A percentile compares a stretch with the other conserved stretches of the same genome.
Conservation (phyloP, 2,888 invertebrate species). For the Thymelicus lineola region DNA sequence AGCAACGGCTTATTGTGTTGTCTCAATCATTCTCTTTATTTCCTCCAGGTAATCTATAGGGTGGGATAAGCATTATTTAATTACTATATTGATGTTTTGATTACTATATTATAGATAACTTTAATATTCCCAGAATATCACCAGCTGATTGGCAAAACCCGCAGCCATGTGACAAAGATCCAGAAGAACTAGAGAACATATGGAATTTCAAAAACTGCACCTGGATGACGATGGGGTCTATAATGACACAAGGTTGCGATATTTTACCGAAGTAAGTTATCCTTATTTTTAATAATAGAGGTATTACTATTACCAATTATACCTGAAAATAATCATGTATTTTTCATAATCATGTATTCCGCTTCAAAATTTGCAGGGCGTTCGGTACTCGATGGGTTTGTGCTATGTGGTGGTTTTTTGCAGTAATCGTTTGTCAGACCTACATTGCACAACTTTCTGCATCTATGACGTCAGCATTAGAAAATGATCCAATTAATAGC, state of each 20-base stretch:
- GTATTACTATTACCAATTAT: too few species aligned
- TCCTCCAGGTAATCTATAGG: constrained; percentile 87
- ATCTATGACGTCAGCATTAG: constrained; percentile 94
- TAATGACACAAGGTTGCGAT: constrained; percentile 97
- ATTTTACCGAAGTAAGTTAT: constrained; percentile 92
- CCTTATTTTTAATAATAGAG: constrained; percentile 1
- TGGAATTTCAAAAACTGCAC: constrained; percentile 95
- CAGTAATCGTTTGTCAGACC: constrained; percentile 95
- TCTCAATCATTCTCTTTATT: constrained; percentile 92
- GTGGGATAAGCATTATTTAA: background rate
- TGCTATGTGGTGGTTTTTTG: constrained; percentile 97
- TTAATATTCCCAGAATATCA: constrained; percentile 86
- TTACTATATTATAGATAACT: constrained; percentile 5
- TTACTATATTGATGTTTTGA: background rate
- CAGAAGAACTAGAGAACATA: constrained; percentile 95
- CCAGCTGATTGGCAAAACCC: constrained; percentile 98
- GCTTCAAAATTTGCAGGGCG: constrained; percentile 85
- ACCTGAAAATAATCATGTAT: background rate
- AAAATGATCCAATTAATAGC: constrained; percentile 93
- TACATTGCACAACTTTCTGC: constrained; percentile 98
- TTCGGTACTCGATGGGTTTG: constrained; percentile 95
- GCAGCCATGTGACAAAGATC: constrained; percentile 94
- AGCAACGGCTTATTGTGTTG: constrained; percentile 92
- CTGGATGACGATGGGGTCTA: constrained; percentile 96
- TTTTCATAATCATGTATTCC: background rate